phyloP scores from a whole-genome alignment of 2,888 invertebrate genomes.

The Ornithoptera alexandrae region DNA sequence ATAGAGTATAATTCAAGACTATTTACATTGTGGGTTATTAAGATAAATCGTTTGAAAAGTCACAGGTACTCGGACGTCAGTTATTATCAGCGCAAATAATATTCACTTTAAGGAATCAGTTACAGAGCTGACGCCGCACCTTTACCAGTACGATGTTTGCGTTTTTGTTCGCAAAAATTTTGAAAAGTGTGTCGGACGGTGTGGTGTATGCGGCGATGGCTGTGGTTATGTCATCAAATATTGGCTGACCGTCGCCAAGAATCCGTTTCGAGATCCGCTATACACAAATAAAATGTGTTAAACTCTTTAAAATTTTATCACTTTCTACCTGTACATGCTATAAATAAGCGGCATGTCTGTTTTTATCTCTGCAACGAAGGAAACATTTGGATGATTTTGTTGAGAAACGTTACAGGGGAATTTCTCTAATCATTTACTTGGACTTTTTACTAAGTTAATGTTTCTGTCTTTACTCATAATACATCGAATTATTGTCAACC shows the following conservation, averaged over 20 bases:
- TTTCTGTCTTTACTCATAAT: too few species aligned
- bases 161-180: slow-evolving; percentile 49
- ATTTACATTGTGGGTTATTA: slow-evolving; percentile 9
- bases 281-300: slow-evolving; percentile 45
- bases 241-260: slow-evolving; percentile 34
- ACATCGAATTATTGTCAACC: too few species aligned
- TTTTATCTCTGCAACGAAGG: slow-evolving; percentile 8
- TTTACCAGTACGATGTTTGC: slow-evolving; percentile 44
- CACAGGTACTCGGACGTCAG: not conserved
- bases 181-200: slow-evolving; percentile 50
- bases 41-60: not conserved
- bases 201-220: slow-evolving; percentile 48
- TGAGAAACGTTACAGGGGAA: too few species aligned
- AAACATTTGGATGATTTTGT: not conserved
- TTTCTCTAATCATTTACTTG: too few species aligned
- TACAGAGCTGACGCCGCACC: slow-evolving; percentile 12
- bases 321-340: slow-evolving; percentile 28
- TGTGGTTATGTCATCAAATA: slow-evolving; percentile 54
- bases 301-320: slow-evolving; percentile 46
- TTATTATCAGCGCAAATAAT: too few species aligned
- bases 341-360: slow-evolving; percentile 22
- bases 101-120: slow-evolving; percentile 10
- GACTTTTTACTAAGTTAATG: too few species aligned
- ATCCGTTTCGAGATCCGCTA: slow-evolving; percentile 52
- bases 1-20: slow-evolving; percentile 34